These are phyloP conservation scores for Tetramorium bicarinatum DNA, from an alignment of 2,888 invertebrate species.

Conservation along the genomic window DNA sequence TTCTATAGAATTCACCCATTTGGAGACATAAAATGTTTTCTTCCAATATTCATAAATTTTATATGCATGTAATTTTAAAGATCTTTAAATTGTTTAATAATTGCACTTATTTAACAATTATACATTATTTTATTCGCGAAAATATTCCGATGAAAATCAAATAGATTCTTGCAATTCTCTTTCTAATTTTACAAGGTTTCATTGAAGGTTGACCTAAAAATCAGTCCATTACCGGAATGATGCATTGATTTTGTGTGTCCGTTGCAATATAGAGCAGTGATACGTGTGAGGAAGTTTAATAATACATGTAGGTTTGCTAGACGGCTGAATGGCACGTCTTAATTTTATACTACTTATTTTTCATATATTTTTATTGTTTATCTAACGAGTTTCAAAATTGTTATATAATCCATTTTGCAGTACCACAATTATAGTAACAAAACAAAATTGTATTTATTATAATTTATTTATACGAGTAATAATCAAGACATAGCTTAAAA, in stretches of 20 bases:
- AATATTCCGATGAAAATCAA: not conserved
- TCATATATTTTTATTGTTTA: not conserved
- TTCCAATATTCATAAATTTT: not conserved
- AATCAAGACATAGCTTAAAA: not conserved
- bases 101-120: not conserved
- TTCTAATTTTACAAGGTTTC: slow-evolving; percentile 18
- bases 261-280: not conserved
- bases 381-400: slow-evolving; percentile 27
- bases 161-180: not conserved
- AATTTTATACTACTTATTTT: slow-evolving; percentile 38
- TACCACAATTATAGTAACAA: not conserved
- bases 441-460: slow-evolving; percentile 28
- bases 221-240: slow-evolving; percentile 41
- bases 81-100: not conserved
- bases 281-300: slow-evolving; percentile 36
- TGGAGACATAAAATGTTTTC: not conserved
- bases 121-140: not conserved
- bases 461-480: slow-evolving; percentile 2
- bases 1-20: not conserved
- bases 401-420: slow-evolving; percentile 7
- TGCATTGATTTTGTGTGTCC: not conserved
- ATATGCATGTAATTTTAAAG: not conserved
- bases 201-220: slow-evolving; percentile 1
- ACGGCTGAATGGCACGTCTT: slow-evolving; percentile 13
- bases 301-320: not conserved